These are phyloP conservation scores for Phaethornis superciliosus DNA, from an alignment of 2,113 vertebrate genomes.

Conservation along the genomic window DNA sequence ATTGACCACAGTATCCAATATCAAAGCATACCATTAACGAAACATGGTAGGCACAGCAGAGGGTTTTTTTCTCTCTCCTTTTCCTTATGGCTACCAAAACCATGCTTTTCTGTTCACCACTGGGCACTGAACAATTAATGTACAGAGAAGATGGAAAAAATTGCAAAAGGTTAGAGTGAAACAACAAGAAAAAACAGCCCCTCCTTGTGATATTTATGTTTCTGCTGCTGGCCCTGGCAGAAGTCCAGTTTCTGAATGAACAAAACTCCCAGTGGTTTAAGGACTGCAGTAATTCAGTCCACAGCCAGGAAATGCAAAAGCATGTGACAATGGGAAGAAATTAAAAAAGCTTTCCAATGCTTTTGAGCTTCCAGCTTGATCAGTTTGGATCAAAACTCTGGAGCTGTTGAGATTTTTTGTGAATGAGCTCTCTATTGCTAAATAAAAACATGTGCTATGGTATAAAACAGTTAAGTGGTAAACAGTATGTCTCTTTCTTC, in stretches of 20 bases:
- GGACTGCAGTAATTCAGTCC: constrained; percentile 18
- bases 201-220: constrained; percentile 67
- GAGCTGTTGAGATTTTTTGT: constrained; percentile 27
- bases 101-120: background rate
- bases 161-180: constrained; percentile 51
- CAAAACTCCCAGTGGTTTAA: constrained; percentile 28
- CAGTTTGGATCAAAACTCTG: constrained; percentile 27
- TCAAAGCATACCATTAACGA: constrained; percentile 17
- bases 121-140: constrained; percentile 21
- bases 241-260: constrained; percentile 42
- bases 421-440: constrained; percentile 43
- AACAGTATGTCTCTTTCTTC: constrained; percentile 21
- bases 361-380: constrained; percentile 38
- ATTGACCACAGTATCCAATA: constrained; percentile 19
- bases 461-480: background rate
- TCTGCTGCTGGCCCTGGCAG: constrained; percentile 54
- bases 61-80: background rate
- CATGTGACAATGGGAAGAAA: constrained; percentile 63
- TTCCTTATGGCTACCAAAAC: background rate
- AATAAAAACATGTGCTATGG: constrained; percentile 24
- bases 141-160: constrained; percentile 53
- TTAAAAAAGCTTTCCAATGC: constrained; percentile 19
- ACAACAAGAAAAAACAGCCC: constrained; percentile 36
- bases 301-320: constrained; percentile 52
- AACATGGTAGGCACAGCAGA: background rate